Evolutionary conservation across 2,797 vertebrate species (phyloP).

Genomic region (Schizopygopsis malacanthus): DNA sequence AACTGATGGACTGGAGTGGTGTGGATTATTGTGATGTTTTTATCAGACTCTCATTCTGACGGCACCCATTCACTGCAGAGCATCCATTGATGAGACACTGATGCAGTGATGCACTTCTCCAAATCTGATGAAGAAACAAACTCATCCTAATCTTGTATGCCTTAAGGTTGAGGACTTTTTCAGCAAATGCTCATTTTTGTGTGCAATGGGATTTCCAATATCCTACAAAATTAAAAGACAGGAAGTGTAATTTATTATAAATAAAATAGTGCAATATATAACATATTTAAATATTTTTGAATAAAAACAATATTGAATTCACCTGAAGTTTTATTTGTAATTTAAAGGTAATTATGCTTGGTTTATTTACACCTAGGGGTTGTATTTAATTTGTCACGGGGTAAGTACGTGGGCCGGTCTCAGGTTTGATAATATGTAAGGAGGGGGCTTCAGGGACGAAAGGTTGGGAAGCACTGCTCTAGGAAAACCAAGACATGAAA

Average conservation of each 20-base stretch:
- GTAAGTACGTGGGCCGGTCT: neutral
- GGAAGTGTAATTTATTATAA: neutral
- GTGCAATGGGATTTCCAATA: neutral
- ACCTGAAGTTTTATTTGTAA: neutral
- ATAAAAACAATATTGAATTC: neutral
- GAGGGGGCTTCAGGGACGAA: neutral
- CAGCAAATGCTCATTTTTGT: neutral
- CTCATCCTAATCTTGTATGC: neutral
- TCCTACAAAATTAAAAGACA: neutral
- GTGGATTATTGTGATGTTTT: neutral
- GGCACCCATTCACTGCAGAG: neutral
- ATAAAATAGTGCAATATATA: neutral
- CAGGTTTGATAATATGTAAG: no score
- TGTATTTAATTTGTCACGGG: neutral
- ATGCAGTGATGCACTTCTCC: no score
- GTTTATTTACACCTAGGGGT: neutral
- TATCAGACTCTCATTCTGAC: neutral
- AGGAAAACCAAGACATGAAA: neutral
- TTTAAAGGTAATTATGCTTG: neutral
- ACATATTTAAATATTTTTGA: neutral
- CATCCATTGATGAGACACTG: no score
- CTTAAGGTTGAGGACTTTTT: neutral
- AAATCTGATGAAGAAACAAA: neutral
- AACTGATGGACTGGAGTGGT: neutral
- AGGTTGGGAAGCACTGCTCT: neutral